Evolutionary conservation across 2,888 invertebrate species (phyloP), one percentile per base, ranked within the genome.

Genomic region (Corythucha ciliata): DNA sequence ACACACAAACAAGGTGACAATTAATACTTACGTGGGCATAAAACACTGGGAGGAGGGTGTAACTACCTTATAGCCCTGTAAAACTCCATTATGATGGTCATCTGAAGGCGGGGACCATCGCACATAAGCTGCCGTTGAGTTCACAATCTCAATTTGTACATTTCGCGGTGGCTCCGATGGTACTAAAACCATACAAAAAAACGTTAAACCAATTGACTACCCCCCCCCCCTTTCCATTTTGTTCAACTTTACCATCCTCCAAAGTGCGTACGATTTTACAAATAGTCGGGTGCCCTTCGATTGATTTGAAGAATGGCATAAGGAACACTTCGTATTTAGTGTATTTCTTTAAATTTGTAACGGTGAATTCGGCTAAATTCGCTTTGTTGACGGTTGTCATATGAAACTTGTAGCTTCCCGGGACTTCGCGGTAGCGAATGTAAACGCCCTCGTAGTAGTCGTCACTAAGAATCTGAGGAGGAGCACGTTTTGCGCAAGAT

Each of bases 281-380:
- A 70, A 94, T 96, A 54, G 92, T 92, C 37, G 93, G 92, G 66
- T 87, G 86, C 5, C 94, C 94, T 67, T 94, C 81, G 56, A 90
- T 77, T 36, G 81, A 78, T 66, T 83, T 83, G 69, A 83, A 88
- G 71, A 87, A 93, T 6, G 93, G 92, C 64, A 87, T 83, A 61
- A 93, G 78, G 69, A 93, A 91, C 62, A 94, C 83, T 70, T 92
- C 89, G 68, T 94, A 94, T 67, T 83, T 82, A 53, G 88, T 85
- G 68, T 79, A 87, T 59, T 91, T 89, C 62, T 82, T 76, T 60
- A 94, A 72, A 63, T 84, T 84, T 33, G 81, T 80, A 53, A 89
- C 72, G 21, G 81, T 75, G 67, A 85, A 83, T 66, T 80, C 80
- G n/a, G 54, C 55, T 45, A 81, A 80, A 3, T 81, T 79, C 26